Base-by-base conservation (phyloP, 2,797 vertebrate species). In the Argentina silus region DNA sequence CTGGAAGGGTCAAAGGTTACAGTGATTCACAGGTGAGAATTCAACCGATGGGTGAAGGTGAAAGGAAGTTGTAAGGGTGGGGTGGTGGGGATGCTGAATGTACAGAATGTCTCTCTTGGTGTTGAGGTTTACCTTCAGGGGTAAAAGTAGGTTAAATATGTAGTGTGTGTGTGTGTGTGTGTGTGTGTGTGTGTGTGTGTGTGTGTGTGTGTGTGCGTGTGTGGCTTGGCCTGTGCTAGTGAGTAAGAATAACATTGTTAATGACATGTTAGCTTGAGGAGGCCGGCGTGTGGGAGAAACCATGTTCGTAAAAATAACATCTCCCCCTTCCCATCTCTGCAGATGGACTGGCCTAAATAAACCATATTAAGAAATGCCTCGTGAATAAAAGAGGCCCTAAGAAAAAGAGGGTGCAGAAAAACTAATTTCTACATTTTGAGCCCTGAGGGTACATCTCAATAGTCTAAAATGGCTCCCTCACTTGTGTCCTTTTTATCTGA, bases 241-340 rank as follows among this genome's bases (percentile, higher is more conserved):
- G 66, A 71, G 70, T 72, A 74, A 72, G 69, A 81, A 77, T 81
- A 74, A 75, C 61, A 76, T 19, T 6, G 60, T 69, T 75, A 75
- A 75, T 69, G 67, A 72, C 47, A 70, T 21, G 69, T 69, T 72
- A 72, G 44, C 67, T 69, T 61, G 48, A 78, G 72, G 60, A 69
- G 51, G 56, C 69, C 59, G 17, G 10, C 45, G 14, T 65, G 53
- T n/a, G 43, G 75, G 69, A 62, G 17, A 75, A 50, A 44, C 53
- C 60, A 72, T 36, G 45, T 75, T 72, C 75, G 57, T 66, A 63
- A 80, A 76, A 80, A 62, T 65, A 70, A 67, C 53, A 68, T 48
- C 64, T 60, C 42, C 56, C 21, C 57, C 60, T 15, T 15, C 55
- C 15, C 55, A n/a, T 3, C 64, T 76, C 72, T 47, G 60, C 67